Conservation (phyloP, 2,888 invertebrate species). For the Caenorhabditis sp. region DNA sequence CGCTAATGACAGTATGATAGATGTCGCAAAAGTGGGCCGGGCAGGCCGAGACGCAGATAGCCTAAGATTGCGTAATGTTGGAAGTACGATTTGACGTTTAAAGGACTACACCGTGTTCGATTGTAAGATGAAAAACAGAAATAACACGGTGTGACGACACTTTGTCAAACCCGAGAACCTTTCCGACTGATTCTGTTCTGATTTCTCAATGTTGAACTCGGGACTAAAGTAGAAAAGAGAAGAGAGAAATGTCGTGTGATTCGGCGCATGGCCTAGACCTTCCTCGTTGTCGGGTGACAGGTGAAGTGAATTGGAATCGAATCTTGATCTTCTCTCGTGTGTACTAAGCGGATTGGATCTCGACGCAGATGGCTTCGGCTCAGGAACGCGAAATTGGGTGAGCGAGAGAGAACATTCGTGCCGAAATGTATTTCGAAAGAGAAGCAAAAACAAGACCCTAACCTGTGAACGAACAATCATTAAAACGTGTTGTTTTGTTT, state of each 20-base stretch:
- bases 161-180: background rate
- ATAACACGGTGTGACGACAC: too few species aligned
- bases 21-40: slow-evolving; percentile 1
- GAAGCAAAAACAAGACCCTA: background rate
- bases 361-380: slow-evolving; percentile 3
- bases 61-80: slow-evolving; percentile 8
- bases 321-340: slow-evolving; percentile 15
- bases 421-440: background rate
- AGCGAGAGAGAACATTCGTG: background rate
- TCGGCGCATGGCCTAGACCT: slow-evolving; percentile 45
- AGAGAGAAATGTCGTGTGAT: slow-evolving; percentile 13
- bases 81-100: slow-evolving; percentile 9
- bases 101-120: background rate
- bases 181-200: background rate
- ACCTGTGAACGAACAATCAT: slow-evolving; percentile 4
- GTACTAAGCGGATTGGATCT: background rate
- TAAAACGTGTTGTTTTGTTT: slow-evolving; percentile 6
- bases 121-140: background rate
- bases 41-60: background rate
- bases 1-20: slow-evolving; percentile 12
- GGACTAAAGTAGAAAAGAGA: background rate
- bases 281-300: slow-evolving; percentile 36
- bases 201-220: background rate
- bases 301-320: slow-evolving; percentile 14
- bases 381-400: background rate